Evolutionary conservation across 1,140 invertebrate species (phyloP).

Genomic region (Leptopilina clavipes): DNA sequence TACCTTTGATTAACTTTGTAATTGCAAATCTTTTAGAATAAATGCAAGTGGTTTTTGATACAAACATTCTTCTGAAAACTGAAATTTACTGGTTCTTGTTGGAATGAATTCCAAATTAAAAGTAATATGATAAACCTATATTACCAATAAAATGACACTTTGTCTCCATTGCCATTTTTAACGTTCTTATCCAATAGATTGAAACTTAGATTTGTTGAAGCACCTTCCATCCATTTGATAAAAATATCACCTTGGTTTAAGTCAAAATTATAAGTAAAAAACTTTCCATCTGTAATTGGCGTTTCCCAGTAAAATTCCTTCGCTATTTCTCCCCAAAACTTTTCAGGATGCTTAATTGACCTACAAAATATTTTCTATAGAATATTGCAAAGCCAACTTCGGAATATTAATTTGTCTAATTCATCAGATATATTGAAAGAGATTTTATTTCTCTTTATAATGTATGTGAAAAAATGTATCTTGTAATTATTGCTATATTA

Average conservation of each 20-base stretch:
- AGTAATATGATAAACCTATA: conserved; percentile 54
- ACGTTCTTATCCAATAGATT: conserved; percentile 95
- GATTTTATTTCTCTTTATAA: no score
- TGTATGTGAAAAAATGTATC: no score
- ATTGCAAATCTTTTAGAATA: no score
- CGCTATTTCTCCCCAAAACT: conserved; percentile 93
- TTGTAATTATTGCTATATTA: no score
- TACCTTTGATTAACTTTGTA: no score
- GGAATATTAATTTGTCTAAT: no score
- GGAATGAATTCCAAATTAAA: no score
- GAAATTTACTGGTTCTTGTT: no score
- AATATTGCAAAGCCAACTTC: no score
- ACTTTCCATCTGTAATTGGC: conserved; percentile 81
- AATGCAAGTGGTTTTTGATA: no score
- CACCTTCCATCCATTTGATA: conserved; percentile 96
- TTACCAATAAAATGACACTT: conserved; percentile 96
- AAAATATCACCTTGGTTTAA: conserved; percentile 89
- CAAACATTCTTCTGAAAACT: no score
- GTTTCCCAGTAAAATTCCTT: conserved; percentile 94
- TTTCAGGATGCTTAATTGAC: conserved; percentile 89
- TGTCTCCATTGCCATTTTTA: conserved; percentile 89
- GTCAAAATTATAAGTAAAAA: conserved; percentile 96
- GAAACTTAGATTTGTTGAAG: conserved; percentile 95
- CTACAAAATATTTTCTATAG: conserved; percentile 52
- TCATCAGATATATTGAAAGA: no score